Base-by-base conservation (phyloP, 2,888 invertebrate genomes). In the Drosophila parthenogenetica region DNA sequence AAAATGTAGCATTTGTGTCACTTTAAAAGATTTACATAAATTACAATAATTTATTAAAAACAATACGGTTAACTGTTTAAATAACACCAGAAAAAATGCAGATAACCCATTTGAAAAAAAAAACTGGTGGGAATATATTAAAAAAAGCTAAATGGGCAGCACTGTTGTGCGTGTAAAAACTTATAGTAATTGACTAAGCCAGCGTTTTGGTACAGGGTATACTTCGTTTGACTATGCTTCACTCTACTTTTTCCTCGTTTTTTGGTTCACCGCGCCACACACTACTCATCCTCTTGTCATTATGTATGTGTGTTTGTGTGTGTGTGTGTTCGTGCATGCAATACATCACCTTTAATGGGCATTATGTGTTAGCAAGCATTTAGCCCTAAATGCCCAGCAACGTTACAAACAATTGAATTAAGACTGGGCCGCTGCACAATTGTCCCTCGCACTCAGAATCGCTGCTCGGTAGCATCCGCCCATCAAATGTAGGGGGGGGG, bases 341-440 rank as follows among this genome's bases (percentile, higher is more conserved):
- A 79, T 83, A 75, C 79, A 79, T 81, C 70, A 83, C 75, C 81
- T 76, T 83, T 79, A 83, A 82, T 82, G 84, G 81, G 75, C 69
- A 81, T 83, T 83, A 70, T 83, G 81, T 81, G 83, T 81, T 73
- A 66, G 84, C 82, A 69, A 69, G 78, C 81, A 81, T 80, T 84
- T 84, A 78, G 66, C 43, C 73, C 64, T 61, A 81, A 84, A 84
- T 81, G 73, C 69, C 62, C 66, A 59, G 69, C 67, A 80, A 64
- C 69, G 81, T 66, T 68, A 80, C 72, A 78, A 81, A 84, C 81
- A 84, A 83, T 81, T 83, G 81, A 83, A 84, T 84, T 83, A 84
- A 67, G 77, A 55, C 69, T 71, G 59, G 62, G 51, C 65, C 69
- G 78, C 63, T 70, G 73, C 75, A 65, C 76, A 69, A 72, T 53